Percentiles rank a stretch among this genome's conserved stretches.
Conservation (phyloP, 2,888 invertebrate species). For the Tachina grossa region DNA sequence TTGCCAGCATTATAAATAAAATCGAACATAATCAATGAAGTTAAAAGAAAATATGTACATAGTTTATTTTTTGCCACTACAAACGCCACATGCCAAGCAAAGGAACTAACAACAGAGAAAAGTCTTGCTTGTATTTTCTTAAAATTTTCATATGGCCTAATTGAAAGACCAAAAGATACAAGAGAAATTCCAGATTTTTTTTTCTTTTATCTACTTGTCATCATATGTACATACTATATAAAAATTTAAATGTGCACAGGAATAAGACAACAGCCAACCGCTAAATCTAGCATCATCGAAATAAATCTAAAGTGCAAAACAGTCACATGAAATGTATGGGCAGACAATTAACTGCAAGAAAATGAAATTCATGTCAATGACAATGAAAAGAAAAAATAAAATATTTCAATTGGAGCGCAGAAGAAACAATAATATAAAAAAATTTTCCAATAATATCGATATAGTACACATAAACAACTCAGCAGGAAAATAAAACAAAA, state of each 20-base stretch:
- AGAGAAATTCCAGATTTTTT: constrained; percentile 53
- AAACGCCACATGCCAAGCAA: constrained; percentile 59
- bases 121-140: constrained; percentile 22
- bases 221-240: neutral
- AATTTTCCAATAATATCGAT: constrained; percentile 48
- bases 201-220: constrained; percentile 36
- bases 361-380: constrained; percentile 65
- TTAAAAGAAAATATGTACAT: neutral
- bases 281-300: constrained; percentile 33
- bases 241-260: constrained; percentile 27
- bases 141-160: constrained; percentile 39
- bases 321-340: constrained; percentile 23
- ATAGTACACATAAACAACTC: neutral
- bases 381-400: constrained; percentile 61
- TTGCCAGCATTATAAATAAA: constrained; percentile 51
- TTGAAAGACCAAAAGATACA: constrained; percentile 40
- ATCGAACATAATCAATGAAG: constrained; percentile 67
- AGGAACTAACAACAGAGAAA: constrained; percentile 21
- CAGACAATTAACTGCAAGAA: constrained; percentile 27
- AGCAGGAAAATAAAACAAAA: constrained; percentile 23
- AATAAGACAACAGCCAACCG: constrained; percentile 20
- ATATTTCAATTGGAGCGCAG: constrained; percentile 47
- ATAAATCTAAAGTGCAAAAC: constrained; percentile 38
- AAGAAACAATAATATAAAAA: constrained; percentile 16
- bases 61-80: constrained; percentile 30